Base-by-base conservation (phyloP, 2,888 invertebrate species). In the Busseola fusca region DNA sequence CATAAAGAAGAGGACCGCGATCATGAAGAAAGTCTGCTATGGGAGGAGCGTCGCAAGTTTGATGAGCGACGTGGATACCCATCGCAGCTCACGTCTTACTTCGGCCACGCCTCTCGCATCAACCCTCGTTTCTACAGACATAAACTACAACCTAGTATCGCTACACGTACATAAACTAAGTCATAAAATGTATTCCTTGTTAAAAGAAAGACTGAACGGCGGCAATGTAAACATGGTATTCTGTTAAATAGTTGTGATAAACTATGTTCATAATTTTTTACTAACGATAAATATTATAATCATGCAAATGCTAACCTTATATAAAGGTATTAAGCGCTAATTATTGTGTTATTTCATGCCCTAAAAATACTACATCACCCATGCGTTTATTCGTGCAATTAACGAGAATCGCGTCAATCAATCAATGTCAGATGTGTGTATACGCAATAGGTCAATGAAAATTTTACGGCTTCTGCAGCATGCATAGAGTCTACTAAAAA, bases 71-170 rank as follows among this genome's bases (percentile, higher is more conserved):
- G 76, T 21, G 79, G 76, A 37, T 73, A 85, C 69, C 76, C 71
- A 40, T 64, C 72, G 18, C 67, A 68, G 4, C 78, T 72, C 25
- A 74, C 81, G 1, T 74, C 82, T n/a, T 82, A 76, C 48, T 68
- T 73, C 27, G 69, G 69, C 21, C 65, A 64, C 10, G 57, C 81
- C 34, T 66, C 78, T 52, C 83, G 75, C 62, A 68, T 79, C 34
- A 70, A 83, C 48, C 87, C 84, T 57, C 84, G 82, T 58, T 84
- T 78, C 70, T 80, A 84, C 56, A 79, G 76, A 72, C 65, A 78
- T 30, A 65, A 64, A 21, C 69, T 57, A 58, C 56, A 71, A 62
- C 65, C n/a, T 65, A 69, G 18, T 58, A 76, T 37, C 16, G 21
- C 52, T 40, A 50, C 16, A 16, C 69, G 48, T 70, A 60, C 69